Percentiles rank a stretch among this genome's conserved stretches.
Conservation (phyloP, 1,140 invertebrate genomes). For the Brachionus asplanchnoidis region DNA sequence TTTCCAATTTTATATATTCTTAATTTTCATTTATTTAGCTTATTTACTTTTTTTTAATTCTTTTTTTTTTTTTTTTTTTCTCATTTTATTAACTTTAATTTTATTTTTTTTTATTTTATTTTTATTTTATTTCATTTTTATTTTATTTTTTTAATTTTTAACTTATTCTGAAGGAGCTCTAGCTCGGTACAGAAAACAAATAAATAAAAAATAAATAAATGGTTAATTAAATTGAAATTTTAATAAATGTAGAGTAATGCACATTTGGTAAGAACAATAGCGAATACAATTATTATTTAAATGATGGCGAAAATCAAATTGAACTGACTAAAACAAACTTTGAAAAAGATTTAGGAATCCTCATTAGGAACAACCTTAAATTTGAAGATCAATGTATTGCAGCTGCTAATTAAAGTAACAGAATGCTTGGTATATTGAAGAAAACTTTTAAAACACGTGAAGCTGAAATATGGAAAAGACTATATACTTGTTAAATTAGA, state of each 20-base stretch:
- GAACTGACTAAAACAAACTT: background rate
- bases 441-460: background rate
- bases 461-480: background rate
- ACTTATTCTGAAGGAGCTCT: too few species aligned
- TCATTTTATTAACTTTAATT: too few species aligned
- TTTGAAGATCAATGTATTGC: background rate
- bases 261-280: background rate
- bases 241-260: background rate
- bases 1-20: too few species aligned
- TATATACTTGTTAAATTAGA: background rate
- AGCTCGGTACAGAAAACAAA: too few species aligned
- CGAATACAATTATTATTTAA: background rate
- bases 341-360: background rate
- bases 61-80: too few species aligned
- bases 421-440: background rate
- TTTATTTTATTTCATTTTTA: too few species aligned
- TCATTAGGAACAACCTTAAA: background rate
- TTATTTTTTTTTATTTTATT: too few species aligned
- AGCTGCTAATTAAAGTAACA: background rate
- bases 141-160: too few species aligned
- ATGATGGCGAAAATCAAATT: background rate
- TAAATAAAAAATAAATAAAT: too few species aligned
- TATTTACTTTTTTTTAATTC: too few species aligned
- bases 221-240: background rate
- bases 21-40: too few species aligned